phyloP scores from a whole-genome alignment of 2,113 vertebrate species.

The Semnornis frantzii region DNA sequence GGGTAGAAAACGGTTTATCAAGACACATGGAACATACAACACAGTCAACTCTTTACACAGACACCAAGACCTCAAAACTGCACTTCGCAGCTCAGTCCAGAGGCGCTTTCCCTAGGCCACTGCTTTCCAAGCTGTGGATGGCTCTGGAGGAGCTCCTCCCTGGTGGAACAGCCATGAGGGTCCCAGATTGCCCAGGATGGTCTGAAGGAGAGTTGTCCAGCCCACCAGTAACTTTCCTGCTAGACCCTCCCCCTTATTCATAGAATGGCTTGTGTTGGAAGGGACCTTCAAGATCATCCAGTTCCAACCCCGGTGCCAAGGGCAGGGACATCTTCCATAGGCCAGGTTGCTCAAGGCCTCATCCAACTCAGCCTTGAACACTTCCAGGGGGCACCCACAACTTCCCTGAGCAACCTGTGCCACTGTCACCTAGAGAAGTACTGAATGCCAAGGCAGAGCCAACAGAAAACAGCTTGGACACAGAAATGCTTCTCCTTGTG shows the following conservation, averaged over 20 bases:
- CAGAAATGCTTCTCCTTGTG: rapidly evolving
- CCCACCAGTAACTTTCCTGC: not conserved
- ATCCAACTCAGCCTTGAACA: too few relatives aligned
- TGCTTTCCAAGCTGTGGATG: not conserved
- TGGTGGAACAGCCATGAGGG: rapidly evolving
- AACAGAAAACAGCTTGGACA: not conserved
- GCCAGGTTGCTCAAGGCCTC: too few relatives aligned
- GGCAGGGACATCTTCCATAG: too few relatives aligned
- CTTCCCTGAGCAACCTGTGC: too few relatives aligned
- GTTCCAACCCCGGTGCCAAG: too few relatives aligned
- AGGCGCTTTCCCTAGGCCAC: not conserved
- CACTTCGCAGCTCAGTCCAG: rapidly evolving
- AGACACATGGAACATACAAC: rapidly evolving
- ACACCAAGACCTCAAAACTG: not conserved
- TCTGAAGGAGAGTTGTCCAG: not conserved
- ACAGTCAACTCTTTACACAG: not conserved
- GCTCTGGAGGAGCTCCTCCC: not conserved
- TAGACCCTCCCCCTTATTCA: not conserved
- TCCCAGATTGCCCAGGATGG: not conserved
- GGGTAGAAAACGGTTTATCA: not conserved
- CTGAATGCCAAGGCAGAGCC: not conserved
- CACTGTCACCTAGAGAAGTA: too few relatives aligned
- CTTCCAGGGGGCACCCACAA: too few relatives aligned
- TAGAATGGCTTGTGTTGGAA: too few relatives aligned
- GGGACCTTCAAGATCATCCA: too few relatives aligned